Percentiles rank a stretch among this genome's conserved stretches.
These are phyloP conservation scores for Tenualosa thibaudeaui DNA, from an alignment of 2,797 vertebrate genomes.

Conservation along the genomic window DNA sequence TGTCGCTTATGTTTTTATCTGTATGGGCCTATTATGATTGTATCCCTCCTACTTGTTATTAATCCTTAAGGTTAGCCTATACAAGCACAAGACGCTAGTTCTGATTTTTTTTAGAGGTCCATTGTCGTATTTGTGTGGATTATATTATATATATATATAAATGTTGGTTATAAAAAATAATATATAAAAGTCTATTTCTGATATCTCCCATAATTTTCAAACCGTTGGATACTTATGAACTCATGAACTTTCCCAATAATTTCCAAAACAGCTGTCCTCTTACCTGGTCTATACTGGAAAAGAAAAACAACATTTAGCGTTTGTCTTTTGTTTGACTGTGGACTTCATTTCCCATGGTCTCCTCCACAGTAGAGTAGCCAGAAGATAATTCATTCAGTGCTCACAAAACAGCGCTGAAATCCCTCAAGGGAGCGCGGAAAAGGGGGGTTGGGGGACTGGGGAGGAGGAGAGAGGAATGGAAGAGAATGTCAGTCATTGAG, in stretches of 20 bases:
- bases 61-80: too few species aligned
- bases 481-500: conserved; percentile 82
- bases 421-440: conserved; percentile 69
- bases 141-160: too few species aligned
- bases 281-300: conserved; percentile 7
- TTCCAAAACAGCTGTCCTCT: neutral
- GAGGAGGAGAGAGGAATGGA: conserved; percentile 59
- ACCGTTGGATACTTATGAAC: neutral
- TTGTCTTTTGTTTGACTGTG: conserved; percentile 71
- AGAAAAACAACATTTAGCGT: conserved; percentile 54
- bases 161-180: too few species aligned
- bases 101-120: too few species aligned
- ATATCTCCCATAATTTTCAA: neutral
- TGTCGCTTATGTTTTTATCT: too few species aligned
- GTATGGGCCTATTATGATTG: too few species aligned
- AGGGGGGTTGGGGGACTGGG: conserved; percentile 64
- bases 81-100: too few species aligned
- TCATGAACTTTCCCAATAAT: neutral
- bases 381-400: conserved; percentile 76
- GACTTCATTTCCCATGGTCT: conserved; percentile 92
- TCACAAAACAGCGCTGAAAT: conserved; percentile 81
- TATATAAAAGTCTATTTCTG: too few species aligned
- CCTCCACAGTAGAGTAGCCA: conserved; percentile 58
- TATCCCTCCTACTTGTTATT: too few species aligned
- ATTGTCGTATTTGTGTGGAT: too few species aligned